Conservation (phyloP, 1,140 invertebrate genomes). For the Chrysopa pallens region DNA sequence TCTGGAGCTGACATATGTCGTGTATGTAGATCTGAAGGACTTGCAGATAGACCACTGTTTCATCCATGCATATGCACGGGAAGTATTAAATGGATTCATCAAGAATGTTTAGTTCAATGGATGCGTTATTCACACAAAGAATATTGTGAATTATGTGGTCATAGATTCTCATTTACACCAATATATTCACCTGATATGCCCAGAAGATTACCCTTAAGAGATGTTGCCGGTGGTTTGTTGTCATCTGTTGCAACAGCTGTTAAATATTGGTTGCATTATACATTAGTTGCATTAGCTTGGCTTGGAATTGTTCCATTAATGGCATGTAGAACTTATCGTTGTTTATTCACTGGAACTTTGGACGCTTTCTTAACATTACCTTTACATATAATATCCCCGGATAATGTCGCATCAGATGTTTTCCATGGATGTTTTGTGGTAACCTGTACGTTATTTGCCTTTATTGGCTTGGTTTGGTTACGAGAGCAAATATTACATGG, state of each 20-base stretch:
- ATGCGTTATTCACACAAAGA: constrained; percentile 94
- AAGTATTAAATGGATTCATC: constrained; percentile 98
- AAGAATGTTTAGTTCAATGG: constrained; percentile 79
- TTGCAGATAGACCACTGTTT: constrained; percentile 67
- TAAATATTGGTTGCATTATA: constrained; percentile 93
- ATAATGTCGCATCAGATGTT: constrained; percentile 83
- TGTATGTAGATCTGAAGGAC: constrained; percentile 89
- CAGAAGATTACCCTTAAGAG: constrained; percentile 75
- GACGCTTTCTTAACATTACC: constrained; percentile 70
- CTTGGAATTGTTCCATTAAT: constrained; percentile 91
- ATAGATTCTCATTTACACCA: constrained; percentile 94
- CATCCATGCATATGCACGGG: constrained; percentile 98
- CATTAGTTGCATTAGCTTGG: constrained; percentile 92
- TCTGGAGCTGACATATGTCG: constrained; percentile 77
- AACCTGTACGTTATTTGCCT: constrained; percentile 88
- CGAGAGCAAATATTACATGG: constrained; percentile 95
- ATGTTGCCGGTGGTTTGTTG: constrained; percentile 76
- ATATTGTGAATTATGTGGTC: constrained; percentile 96
- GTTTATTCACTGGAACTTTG: constrained; percentile 77
- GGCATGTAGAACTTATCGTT: constrained; percentile 89
- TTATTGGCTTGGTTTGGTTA: constrained; percentile 93
- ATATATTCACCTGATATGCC: constrained; percentile 99
- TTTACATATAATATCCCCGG: constrained; percentile 81
- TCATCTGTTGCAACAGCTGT: constrained; percentile 79
- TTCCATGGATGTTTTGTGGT: constrained; percentile 95